Evolutionary conservation across 2,797 vertebrate genomes (phyloP).

Genomic region (Brachyalestes nurse): DNA sequence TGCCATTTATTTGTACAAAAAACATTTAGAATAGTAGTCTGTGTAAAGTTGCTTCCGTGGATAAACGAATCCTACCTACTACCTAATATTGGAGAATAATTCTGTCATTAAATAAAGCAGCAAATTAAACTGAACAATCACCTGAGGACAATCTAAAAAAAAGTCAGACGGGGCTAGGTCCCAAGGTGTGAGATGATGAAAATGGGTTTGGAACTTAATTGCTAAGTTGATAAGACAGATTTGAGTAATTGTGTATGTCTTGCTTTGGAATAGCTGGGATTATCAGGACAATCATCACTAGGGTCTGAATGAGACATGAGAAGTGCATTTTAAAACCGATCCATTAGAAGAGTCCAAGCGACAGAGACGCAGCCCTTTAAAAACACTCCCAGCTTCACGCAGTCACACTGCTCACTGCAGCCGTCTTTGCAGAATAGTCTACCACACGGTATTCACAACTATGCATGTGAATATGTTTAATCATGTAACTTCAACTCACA

Average conservation of each 20-base stretch:
- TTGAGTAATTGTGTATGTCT: neutral
- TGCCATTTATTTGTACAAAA: neutral
- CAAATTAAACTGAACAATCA: constrained; percentile 1
- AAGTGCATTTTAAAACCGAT: neutral
- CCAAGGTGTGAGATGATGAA: constrained; percentile 10
- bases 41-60: neutral
- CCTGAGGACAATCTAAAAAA: constrained; percentile 1
- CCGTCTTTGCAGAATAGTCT: neutral
- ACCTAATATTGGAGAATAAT: neutral
- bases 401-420: neutral
- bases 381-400: neutral
- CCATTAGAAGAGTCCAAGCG: neutral
- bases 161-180: constrained; percentile 10
- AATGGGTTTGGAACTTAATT: constrained; percentile 10
- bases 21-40: neutral
- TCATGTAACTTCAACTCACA: too few species aligned
- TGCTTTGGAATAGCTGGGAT: constrained; percentile 22
- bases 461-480: too few species aligned
- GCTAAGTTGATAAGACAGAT: constrained; percentile 17
- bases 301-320: constrained; percentile 4
- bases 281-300: constrained; percentile 1
- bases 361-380: neutral
- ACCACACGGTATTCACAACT: neutral
- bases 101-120: neutral
- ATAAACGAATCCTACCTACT: neutral